Evolutionary conservation across 1,140 invertebrate genomes (phyloP).

Genomic region (Pentalonia nigronervosa): DNA sequence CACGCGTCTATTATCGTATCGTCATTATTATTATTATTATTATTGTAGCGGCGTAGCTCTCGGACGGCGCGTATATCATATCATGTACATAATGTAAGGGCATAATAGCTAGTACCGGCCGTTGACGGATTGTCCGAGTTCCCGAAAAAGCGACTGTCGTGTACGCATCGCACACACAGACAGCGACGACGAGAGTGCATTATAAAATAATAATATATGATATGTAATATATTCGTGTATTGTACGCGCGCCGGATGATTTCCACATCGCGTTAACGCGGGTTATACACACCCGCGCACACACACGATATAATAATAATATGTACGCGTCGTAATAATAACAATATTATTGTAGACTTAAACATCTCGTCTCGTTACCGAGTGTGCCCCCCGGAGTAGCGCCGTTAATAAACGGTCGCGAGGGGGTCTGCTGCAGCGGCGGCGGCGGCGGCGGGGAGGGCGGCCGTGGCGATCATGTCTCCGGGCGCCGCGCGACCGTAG

Average conservation of each 20-base stretch:
- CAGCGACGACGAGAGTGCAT: neutral
- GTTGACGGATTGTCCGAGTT: conserved; percentile 13
- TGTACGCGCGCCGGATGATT: neutral
- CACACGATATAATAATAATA: neutral
- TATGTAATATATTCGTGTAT: conserved; percentile 6
- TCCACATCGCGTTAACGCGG: neutral
- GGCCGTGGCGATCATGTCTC: neutral
- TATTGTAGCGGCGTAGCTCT: neutral
- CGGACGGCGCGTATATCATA: neutral
- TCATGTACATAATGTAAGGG: neutral
- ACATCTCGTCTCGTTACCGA: conserved; percentile 33
- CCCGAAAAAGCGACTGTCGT: neutral
- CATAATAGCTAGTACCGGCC: neutral
- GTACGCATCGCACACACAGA: neutral
- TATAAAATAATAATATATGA: neutral
- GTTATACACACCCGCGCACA: neutral
- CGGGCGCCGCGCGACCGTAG: neutral
- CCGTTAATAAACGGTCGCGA: neutral
- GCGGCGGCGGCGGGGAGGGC: neutral
- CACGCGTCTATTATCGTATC: neutral
- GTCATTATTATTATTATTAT: conserved; percentile 16
- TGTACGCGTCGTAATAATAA: conserved; percentile 21
- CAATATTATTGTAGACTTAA: conserved; percentile 30
- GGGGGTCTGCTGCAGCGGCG: neutral
- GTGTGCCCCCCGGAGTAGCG: conserved; percentile 23